Percentiles rank a stretch among this genome's conserved stretches.
Conservation (phyloP, 2,888 invertebrate species). For the Phengaris arion region DNA sequence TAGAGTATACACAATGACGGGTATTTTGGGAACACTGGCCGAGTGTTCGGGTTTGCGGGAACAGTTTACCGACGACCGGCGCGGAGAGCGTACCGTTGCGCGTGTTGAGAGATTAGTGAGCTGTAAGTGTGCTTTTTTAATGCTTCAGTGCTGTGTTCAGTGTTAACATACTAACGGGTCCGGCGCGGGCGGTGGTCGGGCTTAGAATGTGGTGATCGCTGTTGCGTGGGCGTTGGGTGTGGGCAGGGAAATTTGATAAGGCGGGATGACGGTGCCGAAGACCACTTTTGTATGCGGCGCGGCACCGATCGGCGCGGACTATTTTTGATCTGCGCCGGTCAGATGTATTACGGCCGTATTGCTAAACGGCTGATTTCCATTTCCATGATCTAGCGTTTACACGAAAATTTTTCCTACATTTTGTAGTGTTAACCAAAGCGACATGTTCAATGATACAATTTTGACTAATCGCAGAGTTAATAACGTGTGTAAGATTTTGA, state of each 20-base stretch:
- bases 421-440: too few species aligned
- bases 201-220: slow-evolving; percentile 43
- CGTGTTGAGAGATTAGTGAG: slow-evolving; percentile 35
- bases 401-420: too few species aligned
- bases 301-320: slow-evolving; percentile 56
- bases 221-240: slow-evolving; percentile 61
- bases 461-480: too few species aligned
- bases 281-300: slow-evolving; percentile 76
- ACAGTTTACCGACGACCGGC: slow-evolving; percentile 62
- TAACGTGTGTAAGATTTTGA: too few species aligned
- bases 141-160: slow-evolving; percentile 50
- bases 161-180: slow-evolving; percentile 76
- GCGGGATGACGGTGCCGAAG: slow-evolving; percentile 54
- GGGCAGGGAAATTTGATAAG: slow-evolving; percentile 78
- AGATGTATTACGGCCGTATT: slow-evolving; percentile 54
- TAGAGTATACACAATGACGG: slow-evolving; percentile 71
- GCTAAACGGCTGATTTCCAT: slow-evolving; percentile 37
- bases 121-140: slow-evolving; percentile 72
- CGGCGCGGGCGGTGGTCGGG: slow-evolving; percentile 45
- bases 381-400: neutral
- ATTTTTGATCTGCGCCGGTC: slow-evolving; percentile 65
- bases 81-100: slow-evolving; percentile 53
- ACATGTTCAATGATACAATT: too few species aligned
- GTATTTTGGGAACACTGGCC: slow-evolving; percentile 68
- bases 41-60: slow-evolving; percentile 51